Evolutionary conservation across 2,888 invertebrate species (phyloP), one percentile per base, ranked within the genome.

Genomic region (Pammene fasciana): DNA sequence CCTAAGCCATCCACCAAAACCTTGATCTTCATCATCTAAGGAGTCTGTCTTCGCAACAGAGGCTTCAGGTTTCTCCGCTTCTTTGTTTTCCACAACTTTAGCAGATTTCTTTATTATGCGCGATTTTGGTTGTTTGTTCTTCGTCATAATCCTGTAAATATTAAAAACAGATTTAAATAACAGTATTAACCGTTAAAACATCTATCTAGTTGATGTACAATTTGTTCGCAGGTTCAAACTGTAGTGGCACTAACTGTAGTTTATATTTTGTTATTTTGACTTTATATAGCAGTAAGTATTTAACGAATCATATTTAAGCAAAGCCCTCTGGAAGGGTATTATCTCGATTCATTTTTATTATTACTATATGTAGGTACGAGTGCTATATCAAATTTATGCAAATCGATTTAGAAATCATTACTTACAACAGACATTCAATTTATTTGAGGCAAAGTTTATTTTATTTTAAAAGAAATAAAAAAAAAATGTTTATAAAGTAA

Each of bases 1-100:
- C 67, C 84, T 87, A 7, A 92, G 83, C 92, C 92, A 92, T 18
- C 90, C 89, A 26, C 91, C 89, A 72, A 92, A 92, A 5, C 92
- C 91, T 73, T 87, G 87, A 34, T 92, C 88, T 57, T 90, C 90
- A 61, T 92, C 90, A 71, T 92, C 92, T 46, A 90, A 78, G 9
- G 82, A 79, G 67, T 85, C 84, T 36, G 75, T 72, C 66, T 77
- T 78, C 0, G 2, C 26, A 26, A 52, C 73, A 2, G 75, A 68
- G 2, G 66, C 68, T 45, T 80, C 81, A 11, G 73, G 71, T n/a
- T 73, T 73, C 36, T 78, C 81, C 0, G 75, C 26, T 57, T 72
- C 71, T 72, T 78, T 80, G 14, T 77, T 76, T 57, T 83, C 81
- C 43, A 72, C 62, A n/a, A 13, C 16, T 76, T 82, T 84, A 5